phyloP scores from a whole-genome alignment of 2,797 vertebrate species.

The Mormyrops attenuatus region DNA sequence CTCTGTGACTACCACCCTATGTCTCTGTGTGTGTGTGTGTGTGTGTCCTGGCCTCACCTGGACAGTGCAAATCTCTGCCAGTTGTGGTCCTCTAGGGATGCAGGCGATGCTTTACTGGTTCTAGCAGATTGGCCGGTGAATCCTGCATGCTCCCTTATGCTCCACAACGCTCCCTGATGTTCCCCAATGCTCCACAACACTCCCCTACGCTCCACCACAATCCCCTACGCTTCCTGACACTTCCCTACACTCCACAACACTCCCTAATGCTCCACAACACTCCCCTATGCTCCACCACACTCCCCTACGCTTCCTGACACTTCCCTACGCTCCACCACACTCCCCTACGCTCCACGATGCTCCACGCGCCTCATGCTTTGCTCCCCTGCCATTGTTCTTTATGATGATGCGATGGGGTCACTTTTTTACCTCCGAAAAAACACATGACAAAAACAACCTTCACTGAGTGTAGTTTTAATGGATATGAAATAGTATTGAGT shows the following conservation, averaged over 20 bases:
- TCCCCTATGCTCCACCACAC: too few relatives aligned
- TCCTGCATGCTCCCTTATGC: not conserved
- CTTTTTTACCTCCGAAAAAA: not conserved
- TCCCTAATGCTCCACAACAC: not conserved
- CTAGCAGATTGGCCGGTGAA: too few relatives aligned
- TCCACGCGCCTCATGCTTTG: not conserved
- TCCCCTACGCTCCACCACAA: too few relatives aligned
- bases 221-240: too few relatives aligned
- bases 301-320: too few relatives aligned
- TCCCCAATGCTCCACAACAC: too few relatives aligned
- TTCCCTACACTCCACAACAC: too few relatives aligned
- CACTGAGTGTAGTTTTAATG: not conserved
- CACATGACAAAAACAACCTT: not conserved
- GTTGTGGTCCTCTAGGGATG: not conserved
- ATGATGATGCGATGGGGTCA: not conserved
- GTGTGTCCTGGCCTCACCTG: not conserved
- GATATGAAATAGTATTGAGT: not conserved
- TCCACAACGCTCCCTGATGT: not conserved
- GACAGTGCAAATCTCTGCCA: not conserved
- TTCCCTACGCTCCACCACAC: not conserved
- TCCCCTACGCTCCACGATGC: not conserved
- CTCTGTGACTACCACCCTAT: too few relatives aligned
- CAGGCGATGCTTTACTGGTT: not conserved
- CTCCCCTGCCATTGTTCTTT: not conserved
- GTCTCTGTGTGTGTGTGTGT: not conserved